phyloP scores from a whole-genome alignment of 2,113 vertebrate genomes.

The Calidris pygmaea region DNA sequence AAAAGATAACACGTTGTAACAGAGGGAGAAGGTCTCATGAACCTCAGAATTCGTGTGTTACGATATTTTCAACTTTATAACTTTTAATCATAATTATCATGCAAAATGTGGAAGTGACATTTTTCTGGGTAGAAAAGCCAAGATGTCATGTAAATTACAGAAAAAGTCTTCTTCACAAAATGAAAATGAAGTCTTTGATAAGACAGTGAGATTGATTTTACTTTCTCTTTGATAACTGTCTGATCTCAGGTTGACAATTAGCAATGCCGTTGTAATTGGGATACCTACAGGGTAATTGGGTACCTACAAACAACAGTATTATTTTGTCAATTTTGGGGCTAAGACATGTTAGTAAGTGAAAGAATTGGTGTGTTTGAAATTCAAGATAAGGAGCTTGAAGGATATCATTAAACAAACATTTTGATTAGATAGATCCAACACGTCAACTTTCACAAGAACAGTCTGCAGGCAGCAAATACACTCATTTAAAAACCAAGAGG shows the following conservation, averaged over 20 bases:
- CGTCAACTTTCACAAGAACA: neutral
- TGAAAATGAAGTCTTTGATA: neutral
- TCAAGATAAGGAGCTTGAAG: neutral
- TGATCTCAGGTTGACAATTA: constrained; percentile 8
- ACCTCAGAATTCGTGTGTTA: neutral
- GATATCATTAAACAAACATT: constrained; percentile 13
- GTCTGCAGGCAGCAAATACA: neutral
- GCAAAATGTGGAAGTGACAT: neutral
- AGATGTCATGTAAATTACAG: neutral
- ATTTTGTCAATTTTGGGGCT: neutral
- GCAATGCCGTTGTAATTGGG: neutral
- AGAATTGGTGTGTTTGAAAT: neutral
- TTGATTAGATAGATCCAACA: neutral
- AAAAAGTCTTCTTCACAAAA: neutral
- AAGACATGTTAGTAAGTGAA: neutral
- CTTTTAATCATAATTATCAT: neutral
- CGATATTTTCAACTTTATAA: neutral
- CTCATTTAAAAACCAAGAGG: neutral
- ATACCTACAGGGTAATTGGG: neutral
- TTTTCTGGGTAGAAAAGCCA: neutral
- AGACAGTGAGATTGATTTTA: neutral
- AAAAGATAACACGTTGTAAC: neutral
- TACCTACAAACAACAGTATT: neutral
- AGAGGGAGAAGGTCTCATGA: neutral
- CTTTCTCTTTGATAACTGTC: neutral